A percentile compares a stretch with the other conserved stretches of the same genome.
phyloP scores from a whole-genome alignment of 2,113 vertebrate genomes.

The Onychostoma macrolepis region DNA sequence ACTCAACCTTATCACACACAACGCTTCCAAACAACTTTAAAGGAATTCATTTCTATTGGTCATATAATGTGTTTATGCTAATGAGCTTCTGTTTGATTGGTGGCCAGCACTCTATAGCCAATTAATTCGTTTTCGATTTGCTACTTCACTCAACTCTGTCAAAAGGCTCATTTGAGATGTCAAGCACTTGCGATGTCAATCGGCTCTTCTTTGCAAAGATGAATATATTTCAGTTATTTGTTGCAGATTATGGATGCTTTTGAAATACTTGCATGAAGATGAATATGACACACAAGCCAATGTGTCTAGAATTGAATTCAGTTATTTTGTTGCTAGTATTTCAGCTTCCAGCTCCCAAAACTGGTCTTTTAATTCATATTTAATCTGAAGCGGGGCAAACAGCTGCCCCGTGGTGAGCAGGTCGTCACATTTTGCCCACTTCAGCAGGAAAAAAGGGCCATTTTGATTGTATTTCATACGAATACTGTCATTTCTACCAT shows the following conservation, averaged over 20 bases:
- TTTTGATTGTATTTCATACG: not conserved
- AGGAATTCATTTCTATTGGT: not conserved
- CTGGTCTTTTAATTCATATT: not conserved
- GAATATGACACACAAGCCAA: not conserved
- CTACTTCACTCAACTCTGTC: not conserved
- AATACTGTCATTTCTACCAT: not conserved
- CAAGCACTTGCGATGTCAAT: not conserved
- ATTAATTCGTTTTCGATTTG: not conserved
- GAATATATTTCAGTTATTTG: not conserved
- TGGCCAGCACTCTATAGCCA: not conserved
- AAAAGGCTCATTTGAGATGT: conserved; percentile 11
- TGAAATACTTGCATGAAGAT: not conserved
- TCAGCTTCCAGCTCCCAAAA: not conserved
- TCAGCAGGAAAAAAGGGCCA: not conserved
- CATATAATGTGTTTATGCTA: not conserved
- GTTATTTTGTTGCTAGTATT: not conserved
- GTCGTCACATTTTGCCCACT: not conserved
- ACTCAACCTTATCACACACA: not conserved
- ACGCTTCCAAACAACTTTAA: not conserved
- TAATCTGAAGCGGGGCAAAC: not conserved
- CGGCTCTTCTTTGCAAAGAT: not conserved
- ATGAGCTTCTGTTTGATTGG: not conserved
- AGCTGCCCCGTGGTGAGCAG: not conserved
- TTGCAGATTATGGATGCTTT: not conserved
- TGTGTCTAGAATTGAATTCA: not conserved